These are phyloP conservation scores for Phasianus colchicus DNA, from an alignment of 2,113 vertebrate species.

Conservation along the genomic window DNA sequence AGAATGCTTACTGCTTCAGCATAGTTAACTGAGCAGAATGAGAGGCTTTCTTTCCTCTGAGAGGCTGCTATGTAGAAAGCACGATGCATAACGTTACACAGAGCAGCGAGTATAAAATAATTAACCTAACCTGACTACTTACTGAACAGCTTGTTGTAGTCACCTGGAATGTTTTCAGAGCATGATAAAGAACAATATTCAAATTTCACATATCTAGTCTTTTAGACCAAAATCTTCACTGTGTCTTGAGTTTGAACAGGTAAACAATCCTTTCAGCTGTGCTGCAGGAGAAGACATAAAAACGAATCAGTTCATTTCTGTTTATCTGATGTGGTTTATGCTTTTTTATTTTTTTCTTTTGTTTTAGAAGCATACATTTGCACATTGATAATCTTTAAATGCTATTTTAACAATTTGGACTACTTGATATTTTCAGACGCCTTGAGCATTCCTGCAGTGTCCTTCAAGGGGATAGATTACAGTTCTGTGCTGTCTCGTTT, in stretches of 20 bases:
- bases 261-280: background rate
- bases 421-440: constrained; percentile 23
- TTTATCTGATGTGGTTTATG: background rate
- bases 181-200: background rate
- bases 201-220: background rate
- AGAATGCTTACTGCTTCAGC: background rate
- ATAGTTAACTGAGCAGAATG: background rate
- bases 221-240: background rate
- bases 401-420: background rate
- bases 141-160: background rate
- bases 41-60: background rate
- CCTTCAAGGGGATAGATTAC: constrained; percentile 17
- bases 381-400: constrained; percentile 19
- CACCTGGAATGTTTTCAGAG: background rate
- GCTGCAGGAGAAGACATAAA: background rate
- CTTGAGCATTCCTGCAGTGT: background rate
- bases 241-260: background rate
- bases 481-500: constrained; percentile 11
- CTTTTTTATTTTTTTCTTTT: background rate
- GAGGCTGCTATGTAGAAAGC: background rate
- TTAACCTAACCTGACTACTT: background rate
- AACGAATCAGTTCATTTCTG: background rate
- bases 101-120: background rate
- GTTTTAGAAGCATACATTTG: background rate
- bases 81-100: background rate